These are phyloP conservation scores for Carettochelys insculpta DNA, from an alignment of 2,113 vertebrate species.

Conservation along the genomic window DNA sequence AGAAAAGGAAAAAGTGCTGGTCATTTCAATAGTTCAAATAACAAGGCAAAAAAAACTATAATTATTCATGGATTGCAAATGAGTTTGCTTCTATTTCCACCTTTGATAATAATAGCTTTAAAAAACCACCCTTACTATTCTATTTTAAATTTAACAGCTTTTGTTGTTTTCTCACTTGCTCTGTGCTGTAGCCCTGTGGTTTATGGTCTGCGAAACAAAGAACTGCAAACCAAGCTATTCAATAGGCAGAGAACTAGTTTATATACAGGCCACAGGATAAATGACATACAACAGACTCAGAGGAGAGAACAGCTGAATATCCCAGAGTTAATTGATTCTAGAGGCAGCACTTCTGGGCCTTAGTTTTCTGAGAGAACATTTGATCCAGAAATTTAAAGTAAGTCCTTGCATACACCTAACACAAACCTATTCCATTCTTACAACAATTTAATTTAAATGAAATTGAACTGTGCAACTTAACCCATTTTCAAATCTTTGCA, in stretches of 20 bases:
- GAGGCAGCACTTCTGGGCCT: neutral
- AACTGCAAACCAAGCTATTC: slow-evolving; percentile 60
- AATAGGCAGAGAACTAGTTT: neutral
- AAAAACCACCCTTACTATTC: slow-evolving; percentile 38
- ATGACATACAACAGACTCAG: neutral
- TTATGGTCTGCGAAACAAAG: slow-evolving; percentile 71
- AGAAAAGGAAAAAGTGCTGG: slow-evolving; percentile 63
- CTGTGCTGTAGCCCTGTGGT: slow-evolving; percentile 75
- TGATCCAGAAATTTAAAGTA: neutral
- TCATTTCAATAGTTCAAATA: slow-evolving; percentile 72
- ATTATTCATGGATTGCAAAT: slow-evolving; percentile 71
- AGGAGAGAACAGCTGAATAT: neutral
- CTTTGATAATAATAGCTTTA: slow-evolving; percentile 56
- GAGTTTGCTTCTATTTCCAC: slow-evolving; percentile 71
- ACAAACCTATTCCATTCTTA: neutral
- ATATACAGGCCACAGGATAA: neutral
- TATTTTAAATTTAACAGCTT: slow-evolving; percentile 52
- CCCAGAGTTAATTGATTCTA: neutral
- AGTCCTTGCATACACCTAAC: neutral
- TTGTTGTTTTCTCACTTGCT: slow-evolving; percentile 70
- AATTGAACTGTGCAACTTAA: neutral
- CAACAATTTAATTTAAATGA: neutral
- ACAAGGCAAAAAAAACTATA: slow-evolving; percentile 65
- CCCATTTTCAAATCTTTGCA: neutral
- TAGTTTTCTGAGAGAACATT: neutral